These are phyloP conservation scores for Stramonita haemastoma DNA, from an alignment of 2,888 invertebrate species.

Conservation along the genomic window DNA sequence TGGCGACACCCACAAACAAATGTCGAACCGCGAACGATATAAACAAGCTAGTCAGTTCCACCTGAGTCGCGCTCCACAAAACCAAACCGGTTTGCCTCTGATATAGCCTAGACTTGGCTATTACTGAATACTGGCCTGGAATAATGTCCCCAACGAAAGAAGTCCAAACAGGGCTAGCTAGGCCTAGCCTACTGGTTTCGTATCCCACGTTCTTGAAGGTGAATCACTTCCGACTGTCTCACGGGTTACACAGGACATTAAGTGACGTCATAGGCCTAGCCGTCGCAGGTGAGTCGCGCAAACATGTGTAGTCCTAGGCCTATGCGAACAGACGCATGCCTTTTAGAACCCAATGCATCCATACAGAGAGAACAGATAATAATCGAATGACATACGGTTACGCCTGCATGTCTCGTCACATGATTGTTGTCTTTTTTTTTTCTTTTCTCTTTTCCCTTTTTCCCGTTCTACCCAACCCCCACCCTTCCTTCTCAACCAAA, in stretches of 20 bases:
- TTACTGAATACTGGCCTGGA: neutral
- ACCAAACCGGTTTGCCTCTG: neutral
- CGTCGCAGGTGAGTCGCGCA: neutral
- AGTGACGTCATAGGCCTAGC: neutral
- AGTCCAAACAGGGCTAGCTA: too few relatives aligned
- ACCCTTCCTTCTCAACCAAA: too few relatives aligned
- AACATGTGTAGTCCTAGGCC: neutral
- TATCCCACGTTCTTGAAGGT: too few relatives aligned
- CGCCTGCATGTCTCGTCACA: neutral
- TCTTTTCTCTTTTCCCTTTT: neutral
- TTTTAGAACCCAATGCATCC: neutral
- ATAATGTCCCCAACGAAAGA: neutral
- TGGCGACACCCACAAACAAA: constrained; percentile 2
- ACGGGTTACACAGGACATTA: neutral
- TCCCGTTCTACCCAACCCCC: too few relatives aligned
- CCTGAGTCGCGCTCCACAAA: neutral
- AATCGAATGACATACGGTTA: neutral
- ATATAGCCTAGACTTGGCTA: too few relatives aligned
- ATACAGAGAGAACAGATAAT: neutral
- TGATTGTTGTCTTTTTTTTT: neutral
- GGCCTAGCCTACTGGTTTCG: too few relatives aligned
- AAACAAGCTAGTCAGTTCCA: too few relatives aligned
- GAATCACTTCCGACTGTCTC: neutral
- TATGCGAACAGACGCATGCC: neutral
- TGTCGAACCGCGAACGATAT: neutral